These are phyloP conservation scores for Phragmatobia fuliginosa DNA, from an alignment of 2,888 invertebrate species.

Conservation along the genomic window DNA sequence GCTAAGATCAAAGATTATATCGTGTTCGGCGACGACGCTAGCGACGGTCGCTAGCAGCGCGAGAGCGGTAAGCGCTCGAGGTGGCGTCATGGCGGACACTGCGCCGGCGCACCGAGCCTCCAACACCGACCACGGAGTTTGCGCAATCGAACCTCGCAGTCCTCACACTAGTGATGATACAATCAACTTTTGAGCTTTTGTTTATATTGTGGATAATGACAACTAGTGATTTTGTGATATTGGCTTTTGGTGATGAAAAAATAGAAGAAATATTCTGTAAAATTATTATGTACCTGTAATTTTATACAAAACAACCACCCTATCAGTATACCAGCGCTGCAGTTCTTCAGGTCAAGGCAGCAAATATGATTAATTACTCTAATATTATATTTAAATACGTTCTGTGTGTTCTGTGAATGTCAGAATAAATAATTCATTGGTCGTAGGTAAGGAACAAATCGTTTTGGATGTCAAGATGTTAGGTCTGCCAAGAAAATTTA, in stretches of 20 bases:
- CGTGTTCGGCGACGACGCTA: slow-evolving; percentile 19
- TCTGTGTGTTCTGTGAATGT: too few species aligned
- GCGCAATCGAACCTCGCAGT: slow-evolving; percentile 28
- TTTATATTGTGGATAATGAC: neutral
- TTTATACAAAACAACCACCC: too few species aligned
- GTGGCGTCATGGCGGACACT: slow-evolving; percentile 46
- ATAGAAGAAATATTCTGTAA: neutral
- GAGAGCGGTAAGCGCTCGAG: slow-evolving; percentile 43
- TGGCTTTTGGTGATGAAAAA: neutral
- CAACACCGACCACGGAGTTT: slow-evolving; percentile 17
- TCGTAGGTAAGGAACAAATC: too few species aligned
- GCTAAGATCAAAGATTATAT: slow-evolving; percentile 47
- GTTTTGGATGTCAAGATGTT: too few species aligned
- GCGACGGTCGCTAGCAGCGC: slow-evolving; percentile 31
- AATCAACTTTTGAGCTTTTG: neutral
- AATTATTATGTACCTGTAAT: neutral
- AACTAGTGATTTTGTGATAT: neutral
- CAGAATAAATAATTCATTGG: too few species aligned
- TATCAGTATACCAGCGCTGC: too few species aligned
- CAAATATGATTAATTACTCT: too few species aligned
- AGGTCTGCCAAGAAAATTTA: too few species aligned
- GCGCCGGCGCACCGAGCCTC: slow-evolving; percentile 15
- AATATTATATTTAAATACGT: too few species aligned
- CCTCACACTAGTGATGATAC: slow-evolving; percentile 22
- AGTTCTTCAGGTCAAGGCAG: too few species aligned